phyloP scores from a whole-genome alignment of 1,140 invertebrate species.

The Drosophila nigrodunni region DNA sequence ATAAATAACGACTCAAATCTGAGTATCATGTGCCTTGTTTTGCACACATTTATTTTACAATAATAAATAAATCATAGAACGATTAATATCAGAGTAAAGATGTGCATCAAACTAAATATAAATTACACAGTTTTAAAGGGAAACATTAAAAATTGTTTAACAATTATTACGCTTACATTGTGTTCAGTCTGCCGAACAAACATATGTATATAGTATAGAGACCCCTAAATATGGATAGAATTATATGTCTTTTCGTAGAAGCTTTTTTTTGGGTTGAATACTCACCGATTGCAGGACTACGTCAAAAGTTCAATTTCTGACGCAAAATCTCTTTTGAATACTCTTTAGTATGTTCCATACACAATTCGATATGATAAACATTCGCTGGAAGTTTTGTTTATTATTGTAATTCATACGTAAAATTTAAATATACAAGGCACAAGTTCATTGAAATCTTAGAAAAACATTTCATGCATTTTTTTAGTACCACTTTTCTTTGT shows the following conservation, averaged over 20 bases:
- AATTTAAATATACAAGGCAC: neutral
- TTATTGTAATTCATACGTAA: too few relatives aligned
- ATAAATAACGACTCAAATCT: constrained; percentile 40
- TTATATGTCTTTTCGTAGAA: constrained; percentile 28
- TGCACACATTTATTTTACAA: neutral
- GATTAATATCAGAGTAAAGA: neutral
- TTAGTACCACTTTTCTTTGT: too few relatives aligned
- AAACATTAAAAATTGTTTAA: neutral
- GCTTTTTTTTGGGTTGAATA: constrained; percentile 50
- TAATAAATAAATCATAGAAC: constrained; percentile 6
- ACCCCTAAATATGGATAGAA: neutral
- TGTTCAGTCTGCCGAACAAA: neutral
- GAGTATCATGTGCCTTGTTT: neutral
- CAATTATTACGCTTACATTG: neutral
- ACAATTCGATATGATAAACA: neutral
- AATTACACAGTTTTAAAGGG: neutral
- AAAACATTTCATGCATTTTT: too few relatives aligned
- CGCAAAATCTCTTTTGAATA: constrained; percentile 20
- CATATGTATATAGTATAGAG: constrained; percentile 8
- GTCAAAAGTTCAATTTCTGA: constrained; percentile 35
- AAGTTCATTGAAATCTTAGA: neutral
- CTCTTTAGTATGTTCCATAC: constrained; percentile 5
- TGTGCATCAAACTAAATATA: neutral
- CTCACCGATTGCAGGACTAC: constrained; percentile 17
- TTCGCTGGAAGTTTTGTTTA: too few relatives aligned